Conservation (phyloP, 2,113 vertebrate genomes). For the Myiozetetes cayanensis region DNA sequence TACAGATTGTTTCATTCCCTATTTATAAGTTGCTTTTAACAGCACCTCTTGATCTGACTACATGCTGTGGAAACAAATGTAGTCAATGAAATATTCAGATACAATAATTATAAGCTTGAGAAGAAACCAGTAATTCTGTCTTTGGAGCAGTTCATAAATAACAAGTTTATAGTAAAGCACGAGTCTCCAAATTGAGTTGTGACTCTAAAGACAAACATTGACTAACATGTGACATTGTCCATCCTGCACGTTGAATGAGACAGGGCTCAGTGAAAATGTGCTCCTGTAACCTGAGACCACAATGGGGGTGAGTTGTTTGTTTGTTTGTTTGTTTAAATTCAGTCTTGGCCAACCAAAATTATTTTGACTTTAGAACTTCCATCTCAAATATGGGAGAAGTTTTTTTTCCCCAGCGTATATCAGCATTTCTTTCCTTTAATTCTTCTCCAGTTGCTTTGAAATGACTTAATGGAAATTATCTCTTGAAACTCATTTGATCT, state of each 20-base stretch:
- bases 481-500: neutral
- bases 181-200: neutral
- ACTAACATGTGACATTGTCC: neutral
- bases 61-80: constrained; percentile 37
- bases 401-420: neutral
- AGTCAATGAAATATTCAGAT: constrained; percentile 34
- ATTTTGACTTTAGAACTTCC: neutral
- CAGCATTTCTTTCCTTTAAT: neutral
- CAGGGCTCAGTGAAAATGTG: neutral
- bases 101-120: constrained; percentile 31
- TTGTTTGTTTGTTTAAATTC: neutral
- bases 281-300: neutral
- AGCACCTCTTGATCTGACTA: constrained; percentile 15
- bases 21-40: constrained; percentile 2
- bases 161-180: neutral
- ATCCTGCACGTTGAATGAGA: neutral
- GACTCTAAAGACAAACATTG: neutral
- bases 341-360: neutral
- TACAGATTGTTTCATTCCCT: neutral
- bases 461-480: neutral
- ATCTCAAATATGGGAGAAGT: neutral
- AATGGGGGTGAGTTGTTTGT: neutral
- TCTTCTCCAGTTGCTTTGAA: neutral
- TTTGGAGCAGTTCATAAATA: neutral
- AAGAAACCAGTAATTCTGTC: constrained; percentile 25